These are phyloP conservation scores for Centropus bengalensis DNA, from an alignment of 2,113 vertebrate genomes.

Conservation along the genomic window DNA sequence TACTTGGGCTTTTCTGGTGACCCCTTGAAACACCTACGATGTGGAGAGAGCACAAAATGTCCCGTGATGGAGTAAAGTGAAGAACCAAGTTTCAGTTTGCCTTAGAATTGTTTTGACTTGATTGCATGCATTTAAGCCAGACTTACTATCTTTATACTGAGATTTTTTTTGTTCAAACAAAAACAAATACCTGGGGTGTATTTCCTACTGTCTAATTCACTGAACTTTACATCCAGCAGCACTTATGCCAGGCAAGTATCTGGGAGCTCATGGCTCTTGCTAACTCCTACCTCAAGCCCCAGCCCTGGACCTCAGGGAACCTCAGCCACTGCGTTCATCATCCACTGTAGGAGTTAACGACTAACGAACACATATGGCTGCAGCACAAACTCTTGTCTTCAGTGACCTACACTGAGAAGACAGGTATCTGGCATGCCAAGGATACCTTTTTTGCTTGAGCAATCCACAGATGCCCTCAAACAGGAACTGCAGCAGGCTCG, in stretches of 20 bases:
- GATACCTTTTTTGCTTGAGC: not conserved
- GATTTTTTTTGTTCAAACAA: not conserved
- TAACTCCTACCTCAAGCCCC: not conserved
- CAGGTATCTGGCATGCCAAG: not conserved
- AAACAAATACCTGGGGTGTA: not conserved
- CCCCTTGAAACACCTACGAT: not conserved
- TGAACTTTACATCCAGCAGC: not conserved
- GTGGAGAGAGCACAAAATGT: not conserved
- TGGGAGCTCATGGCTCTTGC: not conserved
- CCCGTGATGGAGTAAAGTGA: not conserved
- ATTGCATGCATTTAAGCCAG: not conserved
- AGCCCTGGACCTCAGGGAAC: not conserved
- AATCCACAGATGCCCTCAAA: not conserved
- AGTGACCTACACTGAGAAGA: not conserved
- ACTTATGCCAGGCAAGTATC: not conserved
- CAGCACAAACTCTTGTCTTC: not conserved
- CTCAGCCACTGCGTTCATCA: not conserved
- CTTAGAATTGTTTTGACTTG: not conserved
- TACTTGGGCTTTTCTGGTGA: not conserved
- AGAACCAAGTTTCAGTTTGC: not conserved
- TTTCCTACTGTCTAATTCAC: not conserved
- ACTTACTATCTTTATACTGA: not conserved
- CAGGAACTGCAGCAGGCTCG: not conserved
- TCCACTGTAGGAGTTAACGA: not conserved
- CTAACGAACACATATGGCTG: rapidly evolving